Conservation (phyloP, 1,140 invertebrate genomes). For the Leptinotarsa undecemlineata region DNA sequence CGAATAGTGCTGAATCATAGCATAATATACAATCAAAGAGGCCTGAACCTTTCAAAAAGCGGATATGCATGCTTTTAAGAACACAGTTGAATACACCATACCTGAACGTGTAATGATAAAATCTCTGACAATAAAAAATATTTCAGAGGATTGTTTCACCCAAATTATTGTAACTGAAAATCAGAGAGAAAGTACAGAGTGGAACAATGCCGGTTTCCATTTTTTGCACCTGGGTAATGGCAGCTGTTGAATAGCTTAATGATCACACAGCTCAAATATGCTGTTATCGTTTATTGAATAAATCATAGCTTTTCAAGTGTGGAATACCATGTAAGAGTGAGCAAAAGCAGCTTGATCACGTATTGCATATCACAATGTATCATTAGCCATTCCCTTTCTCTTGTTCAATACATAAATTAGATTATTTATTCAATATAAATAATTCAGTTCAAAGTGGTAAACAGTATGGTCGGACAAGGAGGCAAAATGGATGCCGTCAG, state of each 20-base stretch:
- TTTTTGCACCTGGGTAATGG: neutral
- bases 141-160: neutral
- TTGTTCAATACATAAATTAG: neutral
- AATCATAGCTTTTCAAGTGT: neutral
- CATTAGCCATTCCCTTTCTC: neutral
- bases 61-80: conserved; percentile 1
- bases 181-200: neutral
- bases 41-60: conserved; percentile 2
- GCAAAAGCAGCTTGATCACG: neutral
- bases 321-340: neutral
- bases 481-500: neutral
- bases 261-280: neutral
- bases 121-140: neutral
- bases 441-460: neutral
- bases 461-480: neutral
- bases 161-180: neutral
- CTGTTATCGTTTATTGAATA: conserved; percentile 6
- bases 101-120: neutral
- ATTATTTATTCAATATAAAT: neutral
- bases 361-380: neutral
- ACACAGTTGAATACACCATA: conserved; percentile 1
- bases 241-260: neutral
- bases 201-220: neutral
- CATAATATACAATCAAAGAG: neutral
- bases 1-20: conserved; percentile 5